Base-by-base conservation (phyloP, 1,140 invertebrate genomes). In the Agrypnia vestita region DNA sequence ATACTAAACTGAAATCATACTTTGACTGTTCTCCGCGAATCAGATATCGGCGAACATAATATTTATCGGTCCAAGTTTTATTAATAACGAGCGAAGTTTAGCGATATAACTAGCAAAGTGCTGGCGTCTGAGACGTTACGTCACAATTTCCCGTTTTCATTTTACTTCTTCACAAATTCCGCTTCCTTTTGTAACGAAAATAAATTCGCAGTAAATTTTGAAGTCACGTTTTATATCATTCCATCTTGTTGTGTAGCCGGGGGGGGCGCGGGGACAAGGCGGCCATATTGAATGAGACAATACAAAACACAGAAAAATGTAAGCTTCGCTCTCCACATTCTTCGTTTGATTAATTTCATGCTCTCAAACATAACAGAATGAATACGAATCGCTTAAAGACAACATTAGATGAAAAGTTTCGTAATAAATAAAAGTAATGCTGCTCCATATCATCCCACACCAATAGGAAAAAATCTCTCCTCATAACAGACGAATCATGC, bases 171-270 rank as follows among this genome's bases (percentile, higher is more conserved):
- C 53, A 62, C 77, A 79, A 79, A 73, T 79, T 79, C 69, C 69
- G 47, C 56, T 79, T 79, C 69, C 77, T 72, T 79, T 79, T 79
- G 73, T 15, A 79, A 62, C 77, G 55, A 73, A 79, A 79, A 79
- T 79, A 79, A 73, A 79, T 79, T 79, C 69, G 77, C 77, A 79
- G 77, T 79, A 79, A 79, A 79, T 79, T 73, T 79, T 79, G 77
- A 74, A 79, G 77, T 79, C 77, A 79, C 77, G 77, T 79, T 79
- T 79, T 79, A 79, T 79, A 73, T 79, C 69, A 79, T 79, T 73
- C 69, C 76, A 53, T 71, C 76, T 78, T 78, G 49, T 71, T 77
- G 76, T 55, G 47, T 51, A 19, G 76, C 25, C n/a, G 64, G 9
- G 46, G 13, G 12, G 51, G 19, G 51, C 17, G 25, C 47, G n/a